Percentiles rank a stretch among this genome's conserved stretches.
These are phyloP conservation scores for Drosophila subquinaria DNA, from an alignment of 2,888 invertebrate species.

Conservation along the genomic window DNA sequence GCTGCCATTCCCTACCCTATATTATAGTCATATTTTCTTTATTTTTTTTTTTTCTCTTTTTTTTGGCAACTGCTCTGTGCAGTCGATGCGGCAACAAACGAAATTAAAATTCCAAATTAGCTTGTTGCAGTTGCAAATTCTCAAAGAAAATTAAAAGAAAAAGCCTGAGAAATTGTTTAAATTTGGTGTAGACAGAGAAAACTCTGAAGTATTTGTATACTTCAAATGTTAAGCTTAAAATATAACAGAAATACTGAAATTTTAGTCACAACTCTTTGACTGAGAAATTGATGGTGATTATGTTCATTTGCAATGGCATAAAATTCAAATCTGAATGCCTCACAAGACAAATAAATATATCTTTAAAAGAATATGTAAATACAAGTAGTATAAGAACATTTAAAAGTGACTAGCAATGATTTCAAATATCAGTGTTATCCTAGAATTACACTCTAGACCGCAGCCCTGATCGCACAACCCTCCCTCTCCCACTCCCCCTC, in stretches of 20 bases:
- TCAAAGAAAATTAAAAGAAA: slow-evolving; percentile 16
- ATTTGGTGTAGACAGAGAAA: no score
- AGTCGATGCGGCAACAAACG: slow-evolving; percentile 75
- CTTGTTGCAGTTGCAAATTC: slow-evolving; percentile 61
- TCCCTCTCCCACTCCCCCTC: neutral
- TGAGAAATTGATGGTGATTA: no score
- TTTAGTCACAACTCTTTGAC: no score
- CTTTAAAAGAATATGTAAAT: neutral
- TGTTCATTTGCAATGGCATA: neutral
- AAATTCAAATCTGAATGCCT: neutral
- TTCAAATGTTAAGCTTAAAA: no score
- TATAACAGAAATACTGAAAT: no score
- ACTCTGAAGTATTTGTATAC: no score
- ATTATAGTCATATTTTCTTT: slow-evolving; percentile 22
- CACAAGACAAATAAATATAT: neutral
- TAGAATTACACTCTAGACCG: slow-evolving; percentile 3
- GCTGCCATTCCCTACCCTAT: slow-evolving; percentile 1
- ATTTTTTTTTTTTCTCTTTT: slow-evolving; percentile 10
- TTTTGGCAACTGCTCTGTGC: slow-evolving; percentile 62
- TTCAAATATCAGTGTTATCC: neutral
- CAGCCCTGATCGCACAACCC: slow-evolving; percentile 14
- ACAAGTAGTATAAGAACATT: neutral
- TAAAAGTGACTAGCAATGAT: neutral
- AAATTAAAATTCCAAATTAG: slow-evolving; percentile 78
- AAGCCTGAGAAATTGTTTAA: no score